Evolutionary conservation across 2,888 invertebrate genomes (phyloP).

Genomic region (Podotricha telesiphe): DNA sequence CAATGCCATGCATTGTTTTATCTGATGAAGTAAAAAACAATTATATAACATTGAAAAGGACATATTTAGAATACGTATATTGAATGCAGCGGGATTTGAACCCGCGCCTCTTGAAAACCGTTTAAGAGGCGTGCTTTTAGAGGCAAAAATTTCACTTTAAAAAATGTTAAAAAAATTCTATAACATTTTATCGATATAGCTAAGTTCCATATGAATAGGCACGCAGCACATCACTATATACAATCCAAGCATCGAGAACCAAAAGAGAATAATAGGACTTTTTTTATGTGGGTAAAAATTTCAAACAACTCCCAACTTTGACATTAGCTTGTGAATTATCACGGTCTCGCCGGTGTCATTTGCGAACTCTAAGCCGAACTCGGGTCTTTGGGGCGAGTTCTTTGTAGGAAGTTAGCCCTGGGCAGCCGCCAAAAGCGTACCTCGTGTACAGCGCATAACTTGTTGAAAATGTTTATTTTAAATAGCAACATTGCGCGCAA

Average conservation of each 20-base stretch:
- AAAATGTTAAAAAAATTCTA: background rate
- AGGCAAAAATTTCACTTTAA: too few relatives aligned
- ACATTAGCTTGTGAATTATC: conserved; percentile 80
- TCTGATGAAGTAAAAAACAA: too few relatives aligned
- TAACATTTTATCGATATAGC: conserved; percentile 5
- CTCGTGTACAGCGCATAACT: conserved; percentile 47
- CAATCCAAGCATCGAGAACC: conserved; percentile 56
- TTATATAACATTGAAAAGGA: too few relatives aligned
- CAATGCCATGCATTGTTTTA: too few relatives aligned
- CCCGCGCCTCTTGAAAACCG: too few relatives aligned
- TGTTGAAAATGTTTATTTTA: conserved; percentile 54
- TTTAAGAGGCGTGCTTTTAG: too few relatives aligned
- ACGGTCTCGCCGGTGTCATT: conserved; percentile 79
- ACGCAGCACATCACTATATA: conserved; percentile 53
- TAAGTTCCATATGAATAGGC: background rate
- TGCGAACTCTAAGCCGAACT: conserved; percentile 71
- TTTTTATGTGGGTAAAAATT: conserved; percentile 70
- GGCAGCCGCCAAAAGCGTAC: conserved; percentile 55
- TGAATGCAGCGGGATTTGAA: too few relatives aligned
- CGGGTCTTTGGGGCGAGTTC: conserved; percentile 61
- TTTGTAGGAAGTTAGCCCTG: conserved; percentile 53
- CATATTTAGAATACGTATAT: too few relatives aligned
- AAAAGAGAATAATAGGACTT: conserved; percentile 64
- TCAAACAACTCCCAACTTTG: conserved; percentile 76
- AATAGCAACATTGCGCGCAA: conserved; percentile 39